phyloP scores from a whole-genome alignment of 2,797 vertebrate species.

The Basileuterus tristriatus region DNA sequence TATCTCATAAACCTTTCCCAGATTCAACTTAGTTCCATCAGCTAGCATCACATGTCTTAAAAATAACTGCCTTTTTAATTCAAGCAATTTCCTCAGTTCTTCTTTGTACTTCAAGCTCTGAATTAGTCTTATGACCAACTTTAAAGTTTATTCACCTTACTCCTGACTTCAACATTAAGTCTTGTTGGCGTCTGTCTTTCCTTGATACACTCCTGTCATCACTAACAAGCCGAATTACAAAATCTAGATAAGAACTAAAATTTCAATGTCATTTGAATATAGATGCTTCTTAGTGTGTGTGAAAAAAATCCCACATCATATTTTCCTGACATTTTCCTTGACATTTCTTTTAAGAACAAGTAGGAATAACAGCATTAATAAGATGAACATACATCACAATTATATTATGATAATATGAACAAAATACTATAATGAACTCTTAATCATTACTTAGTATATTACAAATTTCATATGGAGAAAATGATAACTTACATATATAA shows the following conservation, averaged over 20 bases:
- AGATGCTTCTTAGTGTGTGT: background rate
- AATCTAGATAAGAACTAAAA: background rate
- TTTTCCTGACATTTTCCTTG: background rate
- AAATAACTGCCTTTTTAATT: background rate
- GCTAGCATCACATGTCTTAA: background rate
- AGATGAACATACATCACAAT: conserved; percentile 66
- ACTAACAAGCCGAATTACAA: background rate
- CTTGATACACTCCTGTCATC: background rate
- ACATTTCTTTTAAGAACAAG: conserved; percentile 34
- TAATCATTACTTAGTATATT: conserved; percentile 72
- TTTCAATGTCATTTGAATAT: background rate
- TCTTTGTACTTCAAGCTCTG: background rate
- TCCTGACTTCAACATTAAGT: background rate
- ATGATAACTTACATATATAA: conserved; percentile 69
- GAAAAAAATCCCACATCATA: background rate
- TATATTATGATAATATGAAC: conserved; percentile 63
- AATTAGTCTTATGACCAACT: background rate
- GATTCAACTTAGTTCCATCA: background rate
- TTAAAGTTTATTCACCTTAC: background rate
- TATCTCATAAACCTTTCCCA: background rate
- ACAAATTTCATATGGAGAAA: conserved; percentile 67
- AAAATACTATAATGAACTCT: conserved; percentile 60
- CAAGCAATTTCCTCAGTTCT: background rate
- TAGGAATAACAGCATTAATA: conserved; percentile 35
- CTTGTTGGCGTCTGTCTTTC: background rate